Conservation (phyloP, 1,140 invertebrate genomes). For the Oryzaephilus surinamensis region DNA sequence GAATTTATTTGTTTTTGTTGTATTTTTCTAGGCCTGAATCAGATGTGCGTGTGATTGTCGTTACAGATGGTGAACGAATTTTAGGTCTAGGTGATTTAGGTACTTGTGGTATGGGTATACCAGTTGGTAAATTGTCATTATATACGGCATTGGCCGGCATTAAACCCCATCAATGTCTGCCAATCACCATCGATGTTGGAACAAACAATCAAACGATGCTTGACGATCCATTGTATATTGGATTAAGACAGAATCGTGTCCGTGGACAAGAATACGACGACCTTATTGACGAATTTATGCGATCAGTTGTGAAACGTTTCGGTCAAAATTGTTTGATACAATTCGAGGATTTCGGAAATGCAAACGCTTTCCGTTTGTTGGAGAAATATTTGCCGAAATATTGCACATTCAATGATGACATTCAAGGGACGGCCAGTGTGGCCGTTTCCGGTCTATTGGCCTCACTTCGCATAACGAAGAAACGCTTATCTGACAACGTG, state of each 20-base stretch:
- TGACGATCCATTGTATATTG: constrained; percentile 88
- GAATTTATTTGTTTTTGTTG: neutral
- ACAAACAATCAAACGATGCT: constrained; percentile 80
- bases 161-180: constrained; percentile 85
- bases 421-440: constrained; percentile 85
- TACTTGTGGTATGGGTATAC: constrained; percentile 92
- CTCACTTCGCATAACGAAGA: constrained; percentile 65
- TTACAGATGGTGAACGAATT: constrained; percentile 92
- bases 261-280: constrained; percentile 78
- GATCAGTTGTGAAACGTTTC: constrained; percentile 72
- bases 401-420: constrained; percentile 95
- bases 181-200: constrained; percentile 86
- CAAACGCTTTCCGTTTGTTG: constrained; percentile 79
- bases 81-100: constrained; percentile 89
- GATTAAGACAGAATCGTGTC: constrained; percentile 70
- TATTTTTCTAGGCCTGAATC: constrained; percentile 67
- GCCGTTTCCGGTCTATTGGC: constrained; percentile 86
- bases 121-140: constrained; percentile 84
- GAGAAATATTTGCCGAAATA: constrained; percentile 74
- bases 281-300: constrained; percentile 96
- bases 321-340: constrained; percentile 75
- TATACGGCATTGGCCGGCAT: constrained; percentile 91
- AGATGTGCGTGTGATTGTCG: constrained; percentile 85
- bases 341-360: constrained; percentile 92
- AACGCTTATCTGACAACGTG: constrained; percentile 64